A percentile compares a stretch with the other conserved stretches of the same genome.
Evolutionary conservation across 2,888 invertebrate species (phyloP).

Genomic region (Theretra japonica): DNA sequence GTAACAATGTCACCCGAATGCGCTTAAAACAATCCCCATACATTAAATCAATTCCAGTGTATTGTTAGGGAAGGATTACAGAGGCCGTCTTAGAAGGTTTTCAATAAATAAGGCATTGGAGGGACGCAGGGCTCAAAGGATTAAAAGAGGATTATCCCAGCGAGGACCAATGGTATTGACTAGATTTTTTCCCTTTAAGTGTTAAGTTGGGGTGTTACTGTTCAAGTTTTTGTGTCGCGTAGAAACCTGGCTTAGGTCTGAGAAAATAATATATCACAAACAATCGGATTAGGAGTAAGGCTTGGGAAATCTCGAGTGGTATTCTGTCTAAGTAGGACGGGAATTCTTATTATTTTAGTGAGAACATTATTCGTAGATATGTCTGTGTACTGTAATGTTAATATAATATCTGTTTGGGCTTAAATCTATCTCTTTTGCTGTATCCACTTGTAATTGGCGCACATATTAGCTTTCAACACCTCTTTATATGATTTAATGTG

Average conservation of each 20-base stretch:
- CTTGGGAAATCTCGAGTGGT: background rate
- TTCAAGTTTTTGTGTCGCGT: background rate
- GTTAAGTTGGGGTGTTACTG: slow-evolving; percentile 16
- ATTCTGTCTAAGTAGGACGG: background rate
- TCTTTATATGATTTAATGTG: too few relatives aligned
- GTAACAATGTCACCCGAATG: slow-evolving; percentile 3
- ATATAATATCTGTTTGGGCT: too few relatives aligned
- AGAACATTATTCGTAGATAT: too few relatives aligned
- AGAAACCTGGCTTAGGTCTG: background rate
- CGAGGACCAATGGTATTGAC: slow-evolving; percentile 1
- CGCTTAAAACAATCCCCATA: slow-evolving; percentile 49
- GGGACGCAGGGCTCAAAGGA: slow-evolving; percentile 24
- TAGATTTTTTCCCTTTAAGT: slow-evolving; percentile 7
- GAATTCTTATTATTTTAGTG: too few relatives aligned
- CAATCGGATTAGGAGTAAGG: background rate
- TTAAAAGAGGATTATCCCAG: slow-evolving; percentile 29
- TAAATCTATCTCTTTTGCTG: too few relatives aligned
- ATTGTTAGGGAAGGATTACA: slow-evolving; percentile 34
- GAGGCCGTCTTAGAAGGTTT: slow-evolving; percentile 35
- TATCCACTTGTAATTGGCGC: too few relatives aligned
- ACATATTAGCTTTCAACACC: too few relatives aligned
- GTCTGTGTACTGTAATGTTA: too few relatives aligned
- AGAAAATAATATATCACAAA: background rate
- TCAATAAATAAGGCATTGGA: slow-evolving; percentile 35
- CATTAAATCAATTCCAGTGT: slow-evolving; percentile 57